Evolutionary conservation across 2,888 invertebrate genomes (phyloP).

Genomic region (Papilio protenor): DNA sequence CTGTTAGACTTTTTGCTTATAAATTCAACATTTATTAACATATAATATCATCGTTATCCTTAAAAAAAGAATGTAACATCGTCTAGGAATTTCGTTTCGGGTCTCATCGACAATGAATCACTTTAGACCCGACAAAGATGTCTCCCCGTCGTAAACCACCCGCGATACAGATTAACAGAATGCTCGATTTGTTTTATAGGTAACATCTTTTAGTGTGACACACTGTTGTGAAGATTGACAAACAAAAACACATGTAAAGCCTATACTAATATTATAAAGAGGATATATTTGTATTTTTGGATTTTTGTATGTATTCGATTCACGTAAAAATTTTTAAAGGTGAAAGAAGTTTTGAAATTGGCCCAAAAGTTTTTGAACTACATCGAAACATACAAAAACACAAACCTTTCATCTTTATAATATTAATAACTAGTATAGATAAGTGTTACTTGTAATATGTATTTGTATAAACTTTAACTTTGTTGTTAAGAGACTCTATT

Average conservation of each 20-base stretch:
- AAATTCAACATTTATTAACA: neutral
- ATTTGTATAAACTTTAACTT: too few species aligned
- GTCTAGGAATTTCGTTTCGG: slow-evolving; percentile 34
- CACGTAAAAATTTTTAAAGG: too few species aligned
- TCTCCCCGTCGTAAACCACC: slow-evolving; percentile 46
- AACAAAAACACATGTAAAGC: neutral
- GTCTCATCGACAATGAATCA: slow-evolving; percentile 37
- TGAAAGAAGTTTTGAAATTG: too few species aligned
- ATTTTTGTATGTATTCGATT: too few species aligned
- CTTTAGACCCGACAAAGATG: slow-evolving; percentile 45
- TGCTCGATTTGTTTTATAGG: slow-evolving; percentile 46
- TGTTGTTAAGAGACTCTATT: too few species aligned
- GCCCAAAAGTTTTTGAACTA: too few species aligned
- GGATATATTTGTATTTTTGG: too few species aligned
- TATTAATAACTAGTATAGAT: too few species aligned
- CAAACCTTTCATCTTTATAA: too few species aligned
- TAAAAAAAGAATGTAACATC: slow-evolving; percentile 17
- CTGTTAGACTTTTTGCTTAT: neutral
- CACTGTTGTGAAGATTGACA: slow-evolving; percentile 9
- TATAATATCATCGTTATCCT: neutral
- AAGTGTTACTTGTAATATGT: too few species aligned
- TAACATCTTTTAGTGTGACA: slow-evolving; percentile 38
- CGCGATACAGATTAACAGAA: slow-evolving; percentile 47
- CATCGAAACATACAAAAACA: too few species aligned
- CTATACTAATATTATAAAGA: too few species aligned